Evolutionary conservation across 2,113 vertebrate species (phyloP), one percentile per base, ranked within the genome.

Genomic region (Coracopsis vasa): DNA sequence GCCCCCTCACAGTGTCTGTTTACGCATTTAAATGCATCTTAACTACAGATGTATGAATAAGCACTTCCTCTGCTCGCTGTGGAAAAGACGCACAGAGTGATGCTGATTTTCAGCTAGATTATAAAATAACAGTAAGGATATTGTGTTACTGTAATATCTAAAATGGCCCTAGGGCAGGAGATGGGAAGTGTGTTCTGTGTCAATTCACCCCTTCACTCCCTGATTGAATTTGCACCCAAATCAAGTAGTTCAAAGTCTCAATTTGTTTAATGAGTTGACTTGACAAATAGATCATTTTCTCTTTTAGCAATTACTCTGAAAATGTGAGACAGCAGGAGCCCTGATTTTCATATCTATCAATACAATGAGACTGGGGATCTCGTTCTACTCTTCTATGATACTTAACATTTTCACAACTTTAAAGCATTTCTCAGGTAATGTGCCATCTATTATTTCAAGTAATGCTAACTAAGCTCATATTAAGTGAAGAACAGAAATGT

Each of bases 141-240:
- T 61, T 69, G 18, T 64, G 35, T 95, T 81, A 56, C n/a, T 3
- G 7, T 51, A 35, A 72, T 79, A 65, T 56, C 73, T 85, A 72
- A 95, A 92, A 91, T 51, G 62, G 61, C 80, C 61, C 41, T 35
- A 42, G 51, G 77, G 94, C 51, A 91, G 77, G 79, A 72, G 56
- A 78, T 31, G 39, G 47, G 61, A 94, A 90, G 70, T 85, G 13
- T 77, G 65, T 61, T 92, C 69, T 88, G 23, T 93, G 92, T 75
- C 80, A 75, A 19, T 72, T 94, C 77, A 87, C 58, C 86, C 73
- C 24, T 94, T 77, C 21, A 20, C 19, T 89, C 77, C 28, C 37
- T 87, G 71, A 91, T 94, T 93, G 89, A 94, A 94, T 96, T 80
- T 94, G 25, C 37, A 82, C 56, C 37, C 44, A 95, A 94, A 93